Percentiles rank a stretch among this genome's conserved stretches.
These are phyloP conservation scores for Glyptemys insculpta DNA, from an alignment of 2,797 vertebrate genomes.

Conservation along the genomic window DNA sequence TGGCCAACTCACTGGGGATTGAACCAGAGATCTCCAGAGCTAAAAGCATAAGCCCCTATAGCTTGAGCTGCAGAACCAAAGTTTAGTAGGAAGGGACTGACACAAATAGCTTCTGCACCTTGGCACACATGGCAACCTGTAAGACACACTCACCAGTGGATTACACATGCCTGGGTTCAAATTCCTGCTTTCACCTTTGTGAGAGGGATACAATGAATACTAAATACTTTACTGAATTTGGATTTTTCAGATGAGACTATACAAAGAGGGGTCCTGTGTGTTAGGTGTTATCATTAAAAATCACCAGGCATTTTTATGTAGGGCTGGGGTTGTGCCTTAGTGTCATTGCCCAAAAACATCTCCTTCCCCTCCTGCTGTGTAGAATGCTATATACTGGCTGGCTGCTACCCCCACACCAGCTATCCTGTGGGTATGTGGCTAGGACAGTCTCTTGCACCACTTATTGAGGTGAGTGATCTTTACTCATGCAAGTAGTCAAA, in stretches of 20 bases:
- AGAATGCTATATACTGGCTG: background rate
- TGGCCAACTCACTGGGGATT: background rate
- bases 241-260: background rate
- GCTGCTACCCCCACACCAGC: background rate
- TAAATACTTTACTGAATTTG: background rate
- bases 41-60: background rate
- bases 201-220: too few relatives aligned
- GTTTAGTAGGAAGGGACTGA: too few relatives aligned
- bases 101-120: too few relatives aligned
- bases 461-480: constrained; percentile 2
- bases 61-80: background rate
- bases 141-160: too few relatives aligned
- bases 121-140: too few relatives aligned
- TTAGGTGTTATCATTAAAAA: background rate
- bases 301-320: background rate
- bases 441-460: background rate
- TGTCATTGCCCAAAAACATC: background rate
- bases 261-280: background rate
- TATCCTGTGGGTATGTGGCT: background rate
- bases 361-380: background rate
- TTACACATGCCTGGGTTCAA: too few relatives aligned
- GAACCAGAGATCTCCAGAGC: background rate
- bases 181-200: too few relatives aligned
- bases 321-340: background rate
- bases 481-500: constrained; percentile 1